phyloP scores from a whole-genome alignment of 2,888 invertebrate genomes.

The Corbicula japonica region DNA sequence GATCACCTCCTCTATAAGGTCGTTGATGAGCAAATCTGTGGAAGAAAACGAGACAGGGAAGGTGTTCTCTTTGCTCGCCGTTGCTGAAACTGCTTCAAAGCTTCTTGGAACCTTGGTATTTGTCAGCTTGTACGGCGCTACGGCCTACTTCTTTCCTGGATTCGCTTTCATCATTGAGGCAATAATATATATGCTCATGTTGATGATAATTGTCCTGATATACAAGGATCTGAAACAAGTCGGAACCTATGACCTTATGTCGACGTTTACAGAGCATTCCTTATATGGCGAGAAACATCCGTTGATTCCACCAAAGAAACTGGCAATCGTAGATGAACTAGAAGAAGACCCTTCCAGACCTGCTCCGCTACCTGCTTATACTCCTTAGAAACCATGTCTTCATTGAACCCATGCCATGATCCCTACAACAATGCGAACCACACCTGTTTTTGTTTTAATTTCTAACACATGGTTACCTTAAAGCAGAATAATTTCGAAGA shows the following conservation, averaged over 20 bases:
- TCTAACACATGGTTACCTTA: too few relatives aligned
- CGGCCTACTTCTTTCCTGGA: slow-evolving; percentile 81
- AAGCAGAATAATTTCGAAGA: too few relatives aligned
- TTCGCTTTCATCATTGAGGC: slow-evolving; percentile 82
- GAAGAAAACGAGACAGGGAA: slow-evolving; percentile 84
- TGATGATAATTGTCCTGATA: slow-evolving; percentile 68
- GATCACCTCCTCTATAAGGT: slow-evolving; percentile 82
- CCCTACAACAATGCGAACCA: too few relatives aligned
- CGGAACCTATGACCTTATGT: slow-evolving; percentile 70
- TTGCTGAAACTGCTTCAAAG: slow-evolving; percentile 83
- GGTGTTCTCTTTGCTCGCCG: slow-evolving; percentile 83
- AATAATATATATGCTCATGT: slow-evolving; percentile 71
- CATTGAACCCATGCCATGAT: too few relatives aligned
- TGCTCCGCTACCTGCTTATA: slow-evolving; percentile 69
- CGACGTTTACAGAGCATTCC: slow-evolving; percentile 65
- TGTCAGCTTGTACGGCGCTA: slow-evolving; percentile 82
- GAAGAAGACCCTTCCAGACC: slow-evolving; percentile 68
- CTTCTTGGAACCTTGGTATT: slow-evolving; percentile 83
- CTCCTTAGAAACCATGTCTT: too few relatives aligned
- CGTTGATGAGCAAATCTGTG: slow-evolving; percentile 84
- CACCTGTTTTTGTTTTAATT: too few relatives aligned
- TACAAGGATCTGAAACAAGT: slow-evolving; percentile 63
- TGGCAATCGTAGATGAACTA: slow-evolving; percentile 71
- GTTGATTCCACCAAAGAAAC: slow-evolving; percentile 32
- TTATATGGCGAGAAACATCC: slow-evolving; percentile 55